Conservation (phyloP, 1,140 invertebrate genomes). For the Drosophila prosaltans region DNA sequence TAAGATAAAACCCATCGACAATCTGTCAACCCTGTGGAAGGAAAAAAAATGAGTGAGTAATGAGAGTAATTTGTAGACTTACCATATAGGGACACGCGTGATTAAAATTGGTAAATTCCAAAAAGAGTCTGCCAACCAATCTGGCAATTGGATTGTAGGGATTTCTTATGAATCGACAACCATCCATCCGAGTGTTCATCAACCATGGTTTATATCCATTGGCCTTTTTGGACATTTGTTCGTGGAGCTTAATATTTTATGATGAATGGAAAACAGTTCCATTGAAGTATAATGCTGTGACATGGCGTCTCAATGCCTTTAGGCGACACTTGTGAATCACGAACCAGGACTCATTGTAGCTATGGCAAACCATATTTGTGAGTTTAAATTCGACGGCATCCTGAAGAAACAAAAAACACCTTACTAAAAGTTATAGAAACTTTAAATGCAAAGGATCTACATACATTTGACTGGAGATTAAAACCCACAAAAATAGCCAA, state of each 20-base stretch:
- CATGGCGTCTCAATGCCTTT: neutral
- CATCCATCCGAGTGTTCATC: neutral
- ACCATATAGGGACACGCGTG: constrained; percentile 11
- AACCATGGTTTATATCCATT: constrained; percentile 9
- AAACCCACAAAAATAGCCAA: neutral
- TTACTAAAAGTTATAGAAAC: no score
- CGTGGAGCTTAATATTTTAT: neutral
- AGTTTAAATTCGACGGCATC: constrained; percentile 8
- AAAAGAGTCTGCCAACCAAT: neutral
- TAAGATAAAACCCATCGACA: neutral
- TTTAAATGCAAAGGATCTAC: neutral
- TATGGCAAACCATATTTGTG: neutral
- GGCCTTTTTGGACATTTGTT: neutral
- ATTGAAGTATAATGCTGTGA: neutral
- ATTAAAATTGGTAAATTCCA: constrained; percentile 12
- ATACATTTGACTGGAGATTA: neutral
- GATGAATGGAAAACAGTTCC: neutral
- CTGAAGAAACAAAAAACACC: neutral
- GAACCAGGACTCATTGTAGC: neutral
- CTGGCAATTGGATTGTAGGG: neutral
- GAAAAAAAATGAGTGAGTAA: no score
- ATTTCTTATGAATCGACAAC: constrained; percentile 2
- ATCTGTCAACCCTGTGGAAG: neutral
- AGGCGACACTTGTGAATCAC: constrained; percentile 5
- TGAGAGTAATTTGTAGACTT: neutral